Evolutionary conservation across 2,113 vertebrate genomes (phyloP), one percentile per base, ranked within the genome.

Genomic region (Pontoporia blainvillei): DNA sequence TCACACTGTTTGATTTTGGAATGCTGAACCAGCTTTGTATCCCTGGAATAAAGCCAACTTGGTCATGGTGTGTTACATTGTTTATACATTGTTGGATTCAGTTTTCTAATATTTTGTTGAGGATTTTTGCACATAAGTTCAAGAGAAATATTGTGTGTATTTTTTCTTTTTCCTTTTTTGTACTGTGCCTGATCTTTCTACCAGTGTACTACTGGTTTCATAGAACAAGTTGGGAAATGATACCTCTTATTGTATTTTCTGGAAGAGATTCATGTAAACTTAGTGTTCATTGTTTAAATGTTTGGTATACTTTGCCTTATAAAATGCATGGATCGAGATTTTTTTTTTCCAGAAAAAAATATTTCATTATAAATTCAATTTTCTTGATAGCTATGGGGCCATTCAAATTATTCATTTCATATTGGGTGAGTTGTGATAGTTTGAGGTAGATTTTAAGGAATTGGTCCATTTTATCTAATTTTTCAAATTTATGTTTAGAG

Each of bases 21-120:
- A 84, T 78, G 14, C 39, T 54, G 25, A 85, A 72, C 27, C 5
- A 36, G 8, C 27, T 27, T 79, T 27, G 6, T 20, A 72, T 46
- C 34, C 36, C 23, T 69, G 13, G 6, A 69, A 25, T 36, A 69
- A 49, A 44, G 2, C 8, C 7, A 46, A 13, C 31, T 75, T 72
- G 5, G 6, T 62, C 15, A 54, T 1, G 17, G 13, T 36, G 12
- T 39, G 6, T 36, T 46, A 3, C 6, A 5, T 4, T 31, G 17
- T 82, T 75, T 87, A 59, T 41, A 41, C 3, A 34, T 94, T n/a
- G n/a, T 59, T 67, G 11, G 36, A 39, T 73, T 73, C 64, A 8
- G 12, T n/a, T 79, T 67, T 84, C 8, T 83, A 54, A 31, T 59
- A 29, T 17, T 27, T 73, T 39, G 18, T 62, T 67, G 15, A 86